These are phyloP conservation scores for Drosophila monieri DNA, from an alignment of 2,888 invertebrate species.

Conservation along the genomic window DNA sequence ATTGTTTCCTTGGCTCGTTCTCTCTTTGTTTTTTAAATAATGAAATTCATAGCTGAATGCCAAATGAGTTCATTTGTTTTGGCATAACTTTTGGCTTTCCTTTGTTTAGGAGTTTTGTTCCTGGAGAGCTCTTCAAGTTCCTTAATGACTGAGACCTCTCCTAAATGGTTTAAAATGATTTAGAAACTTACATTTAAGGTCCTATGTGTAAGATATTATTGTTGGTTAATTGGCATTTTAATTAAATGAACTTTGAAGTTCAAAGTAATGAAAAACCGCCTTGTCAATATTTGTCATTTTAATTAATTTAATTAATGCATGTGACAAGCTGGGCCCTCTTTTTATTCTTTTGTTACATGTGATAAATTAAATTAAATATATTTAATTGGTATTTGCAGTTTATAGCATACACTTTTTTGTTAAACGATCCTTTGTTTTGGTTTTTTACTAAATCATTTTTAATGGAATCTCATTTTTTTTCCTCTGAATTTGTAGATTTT, in stretches of 20 bases:
- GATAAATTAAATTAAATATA: not conserved
- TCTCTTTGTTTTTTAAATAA: conserved; percentile 27
- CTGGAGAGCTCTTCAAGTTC: not conserved
- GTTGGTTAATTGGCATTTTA: not conserved
- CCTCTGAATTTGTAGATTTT: not conserved
- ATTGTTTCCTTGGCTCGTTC: conserved; percentile 5
- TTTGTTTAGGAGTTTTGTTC: conserved; percentile 6
- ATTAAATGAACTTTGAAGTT: not conserved
- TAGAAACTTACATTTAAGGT: not conserved
- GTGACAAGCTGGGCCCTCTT: not conserved
- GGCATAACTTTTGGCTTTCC: conserved; percentile 23
- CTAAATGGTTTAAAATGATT: not conserved
- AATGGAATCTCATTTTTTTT: not conserved
- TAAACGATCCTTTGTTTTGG: not conserved
- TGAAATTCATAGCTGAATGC: conserved; percentile 41
- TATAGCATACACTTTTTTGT: not conserved
- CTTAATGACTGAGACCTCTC: not conserved
- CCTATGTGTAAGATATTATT: not conserved
- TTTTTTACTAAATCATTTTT: not conserved
- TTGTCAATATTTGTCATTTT: not conserved
- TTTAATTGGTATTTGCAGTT: not conserved
- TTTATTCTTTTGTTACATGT: not conserved
- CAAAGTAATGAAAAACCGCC: not conserved
- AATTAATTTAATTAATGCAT: conserved; percentile 1
- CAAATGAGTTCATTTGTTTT: conserved; percentile 42